Base-by-base conservation (phyloP, 2,888 invertebrate species). In the Linnaemya vulpina region DNA sequence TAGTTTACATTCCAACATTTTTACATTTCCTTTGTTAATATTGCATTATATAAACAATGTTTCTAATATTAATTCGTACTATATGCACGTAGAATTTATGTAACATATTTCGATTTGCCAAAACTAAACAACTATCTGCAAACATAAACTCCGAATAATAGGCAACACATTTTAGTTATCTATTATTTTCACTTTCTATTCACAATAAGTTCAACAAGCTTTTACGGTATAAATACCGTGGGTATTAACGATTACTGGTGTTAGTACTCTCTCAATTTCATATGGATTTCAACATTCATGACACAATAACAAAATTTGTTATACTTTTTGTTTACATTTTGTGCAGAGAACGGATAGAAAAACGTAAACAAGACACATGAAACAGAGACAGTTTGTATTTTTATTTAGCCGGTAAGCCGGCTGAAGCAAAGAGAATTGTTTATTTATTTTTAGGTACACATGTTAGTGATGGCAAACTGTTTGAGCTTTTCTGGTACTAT, bases 301-400 rank as follows among this genome's bases (percentile, higher is more conserved):
- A 67, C 60, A 53, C 11, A 25, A 70, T 35, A 40, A 60, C 1
- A 62, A 49, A 58, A 51, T 49, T 43, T 22, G 38, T 17, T n/a
- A 25, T n/a, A 40, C n/a, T 65, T 68, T 55, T 70, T 84, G 60
- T 84, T 84, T 84, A 84, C 75, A 80, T 67, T 84, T 71, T 71
- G 60, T 80, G 55, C 35, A 51, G 65, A 58, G 65, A 80, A 71
- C 60, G n/a, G 15, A 63, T 73, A 46, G 13, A 63, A 40, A 40
- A 70, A 22, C 17, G 5, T 55, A 30, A 40, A 43, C 7, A 10
- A 40, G 38, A 65, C 8, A 20, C 30, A 4, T 11, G 62, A 81
- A 40, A 4, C 30, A 67, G 30, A 49, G 9, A 38, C 51, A 22
- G 40, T 70, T 70, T 62, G 1, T 17, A 49, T 40, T 71, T 13